These are phyloP conservation scores for Cecidostiba fungosa DNA, from an alignment of 2,888 invertebrate genomes.

Conservation along the genomic window DNA sequence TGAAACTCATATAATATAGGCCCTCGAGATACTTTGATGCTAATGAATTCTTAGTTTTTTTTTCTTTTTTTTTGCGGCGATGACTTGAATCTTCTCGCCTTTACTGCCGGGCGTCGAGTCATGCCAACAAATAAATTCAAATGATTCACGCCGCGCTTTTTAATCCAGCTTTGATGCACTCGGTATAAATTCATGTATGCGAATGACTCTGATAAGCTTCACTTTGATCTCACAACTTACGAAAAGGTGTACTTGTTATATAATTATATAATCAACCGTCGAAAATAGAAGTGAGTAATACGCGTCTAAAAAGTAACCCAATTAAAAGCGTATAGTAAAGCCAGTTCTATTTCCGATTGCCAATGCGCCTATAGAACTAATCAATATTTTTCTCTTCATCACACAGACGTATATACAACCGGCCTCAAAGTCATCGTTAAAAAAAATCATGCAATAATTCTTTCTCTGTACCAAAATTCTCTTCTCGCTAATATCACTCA, in stretches of 20 bases:
- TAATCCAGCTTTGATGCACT: neutral
- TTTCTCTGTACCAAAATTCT: neutral
- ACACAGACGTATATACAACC: neutral
- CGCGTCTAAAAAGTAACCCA: neutral
- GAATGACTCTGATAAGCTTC: neutral
- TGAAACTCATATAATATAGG: neutral
- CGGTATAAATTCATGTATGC: neutral
- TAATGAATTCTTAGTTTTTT: neutral
- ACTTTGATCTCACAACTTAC: neutral
- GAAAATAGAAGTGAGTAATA: neutral
- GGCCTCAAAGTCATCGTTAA: too few relatives aligned
- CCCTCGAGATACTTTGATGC: neutral
- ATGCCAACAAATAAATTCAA: conserved; percentile 14
- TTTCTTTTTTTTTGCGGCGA: neutral
- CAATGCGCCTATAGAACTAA: neutral
- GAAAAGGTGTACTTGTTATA: neutral
- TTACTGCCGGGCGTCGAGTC: neutral
- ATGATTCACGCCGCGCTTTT: neutral
- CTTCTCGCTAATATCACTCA: neutral
- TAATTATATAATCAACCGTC: neutral
- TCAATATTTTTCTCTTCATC: neutral
- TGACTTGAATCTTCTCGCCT: neutral
- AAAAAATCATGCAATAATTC: too few relatives aligned
- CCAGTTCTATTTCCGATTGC: neutral
- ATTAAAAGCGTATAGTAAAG: neutral